Base-by-base conservation (phyloP, 2,888 invertebrate species). In the Melipona beecheii region DNA sequence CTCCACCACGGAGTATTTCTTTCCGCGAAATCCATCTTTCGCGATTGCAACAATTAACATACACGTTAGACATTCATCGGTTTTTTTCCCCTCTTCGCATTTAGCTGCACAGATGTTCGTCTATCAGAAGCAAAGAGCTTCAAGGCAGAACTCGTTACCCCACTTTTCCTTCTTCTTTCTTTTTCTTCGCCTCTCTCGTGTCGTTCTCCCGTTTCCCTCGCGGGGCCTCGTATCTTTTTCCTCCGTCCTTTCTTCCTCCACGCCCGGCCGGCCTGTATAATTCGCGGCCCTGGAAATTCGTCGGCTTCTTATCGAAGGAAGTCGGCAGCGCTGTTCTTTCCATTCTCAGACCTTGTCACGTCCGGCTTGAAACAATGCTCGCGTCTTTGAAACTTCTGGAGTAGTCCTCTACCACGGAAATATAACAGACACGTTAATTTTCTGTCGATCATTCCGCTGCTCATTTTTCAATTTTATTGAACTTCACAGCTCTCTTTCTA, bases 351-450 rank as follows among this genome's bases (percentile, higher is more conserved):
- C 54, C n/a, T 36, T 19, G 43, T 43, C 52, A 17, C 71, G 19
- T 52, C 58, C 73, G 15, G 27, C 27, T 54, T 17, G 24, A 69
- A 80, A 65, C 56, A 70, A 56, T 76, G 69, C 66, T 54, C 50
- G 21, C 36, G 5, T 5, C 50, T 70, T 72, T 85, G 24, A 71
- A 76, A 83, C 62, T 69, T 27, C 43, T 43, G 9, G 43, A 9
- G 6, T 27, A 27, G 21, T 24, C 66, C 66, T 4, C n/a, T 24
- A 19, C 50, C 65, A 27, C 66, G 74, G 58, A 80, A 83, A 62
- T 71, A 31, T 70, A 75, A 36, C 80, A 66, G 75, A 84, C 80
- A 19, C 49, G 66, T 72, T 74, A 65, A 80, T 81, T 78, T 82
- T 50, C 56, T 31, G 27, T 36, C 64, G 0, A 50, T 82, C 78